Percentiles rank a stretch among this genome's conserved stretches.
Evolutionary conservation across 1,140 invertebrate species (phyloP).

Genomic region (Chlorops oryzae): DNA sequence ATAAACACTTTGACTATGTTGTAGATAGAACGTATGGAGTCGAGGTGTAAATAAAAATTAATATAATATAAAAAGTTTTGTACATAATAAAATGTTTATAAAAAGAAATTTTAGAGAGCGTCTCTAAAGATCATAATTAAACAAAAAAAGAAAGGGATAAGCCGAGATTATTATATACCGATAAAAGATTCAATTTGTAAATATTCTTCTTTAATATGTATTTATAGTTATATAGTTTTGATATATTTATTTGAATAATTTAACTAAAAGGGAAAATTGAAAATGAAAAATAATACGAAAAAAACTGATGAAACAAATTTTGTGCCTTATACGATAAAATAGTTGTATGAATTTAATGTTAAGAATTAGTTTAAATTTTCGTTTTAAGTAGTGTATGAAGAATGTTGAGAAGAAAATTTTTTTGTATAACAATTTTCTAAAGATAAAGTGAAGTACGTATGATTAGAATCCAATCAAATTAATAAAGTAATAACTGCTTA

Average conservation of each 20-base stretch:
- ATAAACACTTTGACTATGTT: conserved; percentile 61
- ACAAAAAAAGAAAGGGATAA: no score
- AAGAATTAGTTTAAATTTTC: no score
- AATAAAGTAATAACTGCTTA: no score
- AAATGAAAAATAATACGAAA: conserved; percentile 9
- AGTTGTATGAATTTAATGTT: no score
- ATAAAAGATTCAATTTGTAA: conserved; percentile 8
- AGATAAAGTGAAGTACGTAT: no score
- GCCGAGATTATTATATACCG: conserved; percentile 12
- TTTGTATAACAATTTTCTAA: no score
- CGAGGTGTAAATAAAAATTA: conserved; percentile 52
- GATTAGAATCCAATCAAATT: no score
- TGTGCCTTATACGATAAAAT: no score
- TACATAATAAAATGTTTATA: conserved; percentile 6
- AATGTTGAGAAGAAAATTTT: no score
- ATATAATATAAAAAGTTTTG: neutral
- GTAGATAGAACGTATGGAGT: conserved; percentile 63
- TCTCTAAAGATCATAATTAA: neutral
- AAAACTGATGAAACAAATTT: neutral
- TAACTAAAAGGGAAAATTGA: neutral
- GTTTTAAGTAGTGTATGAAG: no score
- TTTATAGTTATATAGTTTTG: conserved; percentile 5
- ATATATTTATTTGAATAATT: neutral
- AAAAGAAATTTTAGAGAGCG: neutral
- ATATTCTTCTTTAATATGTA: conserved; percentile 2